Evolutionary conservation across 2,888 invertebrate species (phyloP).

Genomic region (Dimorphilus gyrociliatus): DNA sequence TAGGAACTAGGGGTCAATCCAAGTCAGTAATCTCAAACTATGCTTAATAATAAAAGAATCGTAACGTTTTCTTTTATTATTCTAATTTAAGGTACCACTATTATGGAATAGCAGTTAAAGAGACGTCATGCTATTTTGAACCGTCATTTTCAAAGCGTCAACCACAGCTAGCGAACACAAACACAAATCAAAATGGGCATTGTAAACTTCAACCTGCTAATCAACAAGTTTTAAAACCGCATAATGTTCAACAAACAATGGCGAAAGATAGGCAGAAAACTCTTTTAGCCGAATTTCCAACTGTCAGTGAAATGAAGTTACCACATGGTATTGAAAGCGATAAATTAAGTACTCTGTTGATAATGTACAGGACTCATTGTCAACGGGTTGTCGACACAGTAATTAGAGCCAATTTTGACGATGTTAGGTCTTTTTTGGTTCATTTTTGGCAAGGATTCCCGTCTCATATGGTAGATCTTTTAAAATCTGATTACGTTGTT

Average conservation of each 20-base stretch:
- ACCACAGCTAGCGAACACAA: too few relatives aligned
- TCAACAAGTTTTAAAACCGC: too few relatives aligned
- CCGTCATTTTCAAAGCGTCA: constrained; percentile 37
- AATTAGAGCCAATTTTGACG: constrained; percentile 40
- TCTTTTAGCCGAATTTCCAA: constrained; percentile 38
- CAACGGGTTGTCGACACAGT: constrained; percentile 41
- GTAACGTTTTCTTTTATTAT: too few relatives aligned
- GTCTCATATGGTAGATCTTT: constrained; percentile 11
- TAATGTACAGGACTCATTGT: constrained; percentile 42
- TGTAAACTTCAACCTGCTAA: too few relatives aligned
- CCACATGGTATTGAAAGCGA: constrained; percentile 27
- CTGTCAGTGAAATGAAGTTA: constrained; percentile 33
- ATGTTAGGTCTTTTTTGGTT: constrained; percentile 24
- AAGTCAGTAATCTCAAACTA: constrained; percentile 24
- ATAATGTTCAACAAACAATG: too few relatives aligned
- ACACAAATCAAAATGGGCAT: too few relatives aligned
- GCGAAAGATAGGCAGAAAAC: too few relatives aligned
- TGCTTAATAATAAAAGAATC: background rate
- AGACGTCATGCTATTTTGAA: constrained; percentile 38
- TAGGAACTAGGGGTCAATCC: constrained; percentile 42
- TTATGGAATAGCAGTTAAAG: constrained; percentile 41
- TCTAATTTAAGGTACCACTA: constrained; percentile 38
- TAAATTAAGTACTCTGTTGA: constrained; percentile 37
- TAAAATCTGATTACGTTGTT: constrained; percentile 21
- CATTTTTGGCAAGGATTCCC: constrained; percentile 17